These are phyloP conservation scores for Drosophila mercatorum DNA, from an alignment of 2,888 invertebrate species.

Conservation along the genomic window DNA sequence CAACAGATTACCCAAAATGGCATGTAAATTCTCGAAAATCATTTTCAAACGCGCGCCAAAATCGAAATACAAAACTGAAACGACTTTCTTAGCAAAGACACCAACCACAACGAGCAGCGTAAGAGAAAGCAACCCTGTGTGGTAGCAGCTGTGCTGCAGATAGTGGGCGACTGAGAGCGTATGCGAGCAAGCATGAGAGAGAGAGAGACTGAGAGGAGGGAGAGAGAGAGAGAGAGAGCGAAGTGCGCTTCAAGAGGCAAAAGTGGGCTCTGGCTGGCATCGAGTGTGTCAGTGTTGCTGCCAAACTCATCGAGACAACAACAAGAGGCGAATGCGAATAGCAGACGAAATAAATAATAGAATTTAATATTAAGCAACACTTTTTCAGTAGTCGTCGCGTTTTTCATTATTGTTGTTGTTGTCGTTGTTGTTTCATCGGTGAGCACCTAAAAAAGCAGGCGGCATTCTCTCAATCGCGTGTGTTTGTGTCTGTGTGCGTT, in stretches of 20 bases:
- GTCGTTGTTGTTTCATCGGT: slow-evolving; percentile 1
- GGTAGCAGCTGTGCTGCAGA: slow-evolving; percentile 9
- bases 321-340: slow-evolving; percentile 40
- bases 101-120: slow-evolving; percentile 2
- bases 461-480: slow-evolving; percentile 19
- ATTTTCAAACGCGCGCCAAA: background rate
- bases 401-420: no score
- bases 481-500: slow-evolving; percentile 3
- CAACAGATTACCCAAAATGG: no score
- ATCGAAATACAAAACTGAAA: background rate
- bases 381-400: slow-evolving; percentile 12
- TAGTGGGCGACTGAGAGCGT: slow-evolving; percentile 1
- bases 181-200: background rate
- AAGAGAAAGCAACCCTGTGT: slow-evolving; percentile 33
- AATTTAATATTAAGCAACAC: slow-evolving; percentile 38
- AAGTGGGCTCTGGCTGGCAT: slow-evolving; percentile 15
- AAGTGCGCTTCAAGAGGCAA: slow-evolving; percentile 12
- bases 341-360: slow-evolving; percentile 45
- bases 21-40: no score
- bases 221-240: background rate
- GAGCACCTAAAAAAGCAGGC: slow-evolving; percentile 18
- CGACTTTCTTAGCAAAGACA: slow-evolving; percentile 25
- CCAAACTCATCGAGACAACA: slow-evolving; percentile 66
- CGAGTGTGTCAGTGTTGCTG: slow-evolving; percentile 46
- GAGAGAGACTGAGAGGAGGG: background rate